Conservation (phyloP, 2,888 invertebrate species). For the Stramonita haemastoma region DNA sequence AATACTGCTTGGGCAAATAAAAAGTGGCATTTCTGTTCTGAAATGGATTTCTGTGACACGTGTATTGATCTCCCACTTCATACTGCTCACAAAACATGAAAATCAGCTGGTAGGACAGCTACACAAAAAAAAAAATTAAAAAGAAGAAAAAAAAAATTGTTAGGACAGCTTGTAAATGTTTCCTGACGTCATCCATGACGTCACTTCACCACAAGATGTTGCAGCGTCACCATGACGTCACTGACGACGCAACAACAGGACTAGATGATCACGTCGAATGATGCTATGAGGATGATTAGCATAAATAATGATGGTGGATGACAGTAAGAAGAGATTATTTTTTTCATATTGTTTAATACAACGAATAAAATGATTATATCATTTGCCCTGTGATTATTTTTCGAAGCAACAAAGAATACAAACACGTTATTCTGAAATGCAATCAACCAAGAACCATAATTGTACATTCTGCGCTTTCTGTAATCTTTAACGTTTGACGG, state of each 20-base stretch:
- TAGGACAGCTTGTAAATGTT: not conserved
- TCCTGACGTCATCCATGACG: not conserved
- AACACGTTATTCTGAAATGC: not conserved
- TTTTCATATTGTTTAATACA: not conserved
- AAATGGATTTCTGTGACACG: not conserved
- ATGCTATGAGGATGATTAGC: not conserved
- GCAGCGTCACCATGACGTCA: conserved; percentile 14
- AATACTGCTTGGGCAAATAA: conserved; percentile 24
- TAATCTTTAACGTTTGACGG: too few species aligned
- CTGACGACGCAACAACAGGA: not conserved
- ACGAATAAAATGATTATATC: not conserved
- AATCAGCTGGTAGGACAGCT: too few species aligned
- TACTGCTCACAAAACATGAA: too few species aligned
- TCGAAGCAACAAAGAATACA: not conserved
- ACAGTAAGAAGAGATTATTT: too few species aligned
- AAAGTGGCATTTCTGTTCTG: not conserved
- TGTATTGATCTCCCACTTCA: too few species aligned
- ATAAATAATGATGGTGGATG: not conserved
- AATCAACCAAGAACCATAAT: not conserved
- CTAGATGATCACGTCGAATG: conserved; percentile 26
- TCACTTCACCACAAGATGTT: not conserved
- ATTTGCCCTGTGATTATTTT: conserved; percentile 15
- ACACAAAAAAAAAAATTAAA: too few species aligned
- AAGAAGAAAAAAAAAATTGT: too few species aligned
- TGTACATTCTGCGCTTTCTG: not conserved